phyloP scores from a whole-genome alignment of 64 coral and sea anemone species.

The Dendrophyllia cribrosa region DNA sequence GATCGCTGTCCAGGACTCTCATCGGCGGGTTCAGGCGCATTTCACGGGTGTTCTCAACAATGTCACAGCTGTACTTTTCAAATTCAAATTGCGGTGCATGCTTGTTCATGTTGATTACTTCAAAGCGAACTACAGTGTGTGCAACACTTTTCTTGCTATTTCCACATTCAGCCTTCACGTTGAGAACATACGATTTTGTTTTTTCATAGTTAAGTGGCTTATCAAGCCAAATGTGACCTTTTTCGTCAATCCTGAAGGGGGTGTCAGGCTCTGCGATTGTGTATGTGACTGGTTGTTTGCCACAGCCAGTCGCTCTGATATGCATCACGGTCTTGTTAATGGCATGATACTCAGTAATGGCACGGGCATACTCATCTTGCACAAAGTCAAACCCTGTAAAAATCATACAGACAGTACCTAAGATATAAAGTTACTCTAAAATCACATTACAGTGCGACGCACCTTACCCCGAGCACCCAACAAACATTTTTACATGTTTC shows the following conservation, averaged over 20 bases:
- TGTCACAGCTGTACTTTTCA: constrained; percentile 72
- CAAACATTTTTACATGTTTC: too few relatives aligned
- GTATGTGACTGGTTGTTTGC: constrained; percentile 61
- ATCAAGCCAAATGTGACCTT: constrained; percentile 81
- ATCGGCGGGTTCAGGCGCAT: constrained; percentile 71
- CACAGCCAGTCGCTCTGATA: constrained; percentile 78
- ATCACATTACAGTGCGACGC: background rate
- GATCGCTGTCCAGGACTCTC: constrained; percentile 62
- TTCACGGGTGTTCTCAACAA: constrained; percentile 81
- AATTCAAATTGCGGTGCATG: constrained; percentile 78
- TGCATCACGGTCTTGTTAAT: constrained; percentile 82
- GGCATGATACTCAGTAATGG: constrained; percentile 81
- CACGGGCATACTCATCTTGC: constrained; percentile 69
- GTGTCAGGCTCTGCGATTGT: constrained; percentile 53
- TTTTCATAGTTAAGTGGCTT: constrained; percentile 66
- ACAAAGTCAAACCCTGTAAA: constrained; percentile 65
- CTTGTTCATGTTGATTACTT: constrained; percentile 91
- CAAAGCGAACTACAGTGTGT: constrained; percentile 65
- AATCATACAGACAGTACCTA: background rate
- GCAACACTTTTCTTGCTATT: constrained; percentile 49
- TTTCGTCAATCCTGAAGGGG: constrained; percentile 79
- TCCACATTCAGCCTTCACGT: constrained; percentile 59
- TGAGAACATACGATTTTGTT: constrained; percentile 50
- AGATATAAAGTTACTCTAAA: background rate
- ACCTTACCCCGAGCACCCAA: too few relatives aligned